Evolutionary conservation across 2,797 vertebrate species (phyloP), one percentile per base, ranked within the genome.

Genomic region (Chaetophractus vellerosus): DNA sequence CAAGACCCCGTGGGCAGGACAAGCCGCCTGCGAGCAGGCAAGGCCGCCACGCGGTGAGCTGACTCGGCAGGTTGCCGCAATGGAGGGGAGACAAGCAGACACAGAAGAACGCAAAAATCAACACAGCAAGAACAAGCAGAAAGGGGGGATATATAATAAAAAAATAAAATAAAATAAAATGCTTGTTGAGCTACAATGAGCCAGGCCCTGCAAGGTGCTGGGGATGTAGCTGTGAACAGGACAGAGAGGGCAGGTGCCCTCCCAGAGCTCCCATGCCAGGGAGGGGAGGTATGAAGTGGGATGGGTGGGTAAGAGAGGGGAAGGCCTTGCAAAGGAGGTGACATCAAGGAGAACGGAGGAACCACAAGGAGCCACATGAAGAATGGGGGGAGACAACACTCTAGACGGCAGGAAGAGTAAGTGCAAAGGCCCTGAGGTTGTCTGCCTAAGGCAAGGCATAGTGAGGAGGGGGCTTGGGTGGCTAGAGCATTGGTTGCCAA

Each of bases 311-410:
- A 55, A 50, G 61, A 31, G 50, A 74, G 36, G 16, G 28, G 26
- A 71, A 57, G 55, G 26, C 78, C 79, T 57, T 33, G 45, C 16
- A 0, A 3, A 82, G 36, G 75, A 81, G 24, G 61, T 18, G 59
- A 68, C 41, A 28, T 1, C 31, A 45, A 83, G 48, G 36, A 50
- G 14, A 41, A 33, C 8, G 2, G 1, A n/a, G 50, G 10, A 33
- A 92, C 11, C 85, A 59, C 59, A 45, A 85, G 21, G 45, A 55
- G 52, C 57, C 24, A 28, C 2, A 0, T 41, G 33, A 91, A 63
- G 72, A 63, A 55, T 21, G 9, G 11, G 38, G 38, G 26, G 33
- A 48, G 33, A 23, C 0, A 0, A 33, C 0, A 1, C 33, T 80
- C 74, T 6, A 52, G 69, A 16, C 45, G 14, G 16, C 15, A 33